A percentile compares a stretch with the other conserved stretches of the same genome.
Conservation (phyloP, 2,888 invertebrate genomes). For the Luffia ferchaultella region DNA sequence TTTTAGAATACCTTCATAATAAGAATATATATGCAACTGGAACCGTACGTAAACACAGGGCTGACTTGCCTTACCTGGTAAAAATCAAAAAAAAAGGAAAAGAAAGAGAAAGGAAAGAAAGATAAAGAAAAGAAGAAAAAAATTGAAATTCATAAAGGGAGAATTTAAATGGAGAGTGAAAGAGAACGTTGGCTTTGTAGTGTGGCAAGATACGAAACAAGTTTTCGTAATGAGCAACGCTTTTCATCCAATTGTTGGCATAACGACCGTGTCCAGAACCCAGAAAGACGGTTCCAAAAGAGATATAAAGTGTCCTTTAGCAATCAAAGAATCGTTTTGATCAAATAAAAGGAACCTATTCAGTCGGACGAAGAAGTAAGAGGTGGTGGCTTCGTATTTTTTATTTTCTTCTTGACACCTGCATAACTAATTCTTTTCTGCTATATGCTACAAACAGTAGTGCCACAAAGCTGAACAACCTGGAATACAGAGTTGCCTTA, state of each 20-base stretch:
- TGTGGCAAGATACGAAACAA: constrained; percentile 22
- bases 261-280: not conserved
- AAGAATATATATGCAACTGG: constrained; percentile 1
- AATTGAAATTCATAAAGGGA: constrained; percentile 17
- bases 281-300: constrained; percentile 9
- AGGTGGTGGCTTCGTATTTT: constrained; percentile 19
- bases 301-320: constrained; percentile 6
- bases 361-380: constrained; percentile 18
- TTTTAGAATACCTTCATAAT: not conserved
- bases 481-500: no score
- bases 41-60: constrained; percentile 9
- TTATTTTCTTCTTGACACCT: no score
- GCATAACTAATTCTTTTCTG: no score
- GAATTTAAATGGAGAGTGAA: constrained; percentile 20
- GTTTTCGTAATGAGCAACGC: constrained; percentile 19
- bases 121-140: no score
- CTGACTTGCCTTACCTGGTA: not conserved
- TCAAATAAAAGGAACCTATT: constrained; percentile 15
- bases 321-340: constrained; percentile 7
- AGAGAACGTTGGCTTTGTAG: constrained; percentile 16
- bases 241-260: constrained; percentile 2
- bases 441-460: no score
- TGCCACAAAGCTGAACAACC: no score
- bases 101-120: no score
- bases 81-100: constrained; percentile 7